Base-by-base conservation (phyloP, 2,888 invertebrate genomes). In the Volucella inflata region DNA sequence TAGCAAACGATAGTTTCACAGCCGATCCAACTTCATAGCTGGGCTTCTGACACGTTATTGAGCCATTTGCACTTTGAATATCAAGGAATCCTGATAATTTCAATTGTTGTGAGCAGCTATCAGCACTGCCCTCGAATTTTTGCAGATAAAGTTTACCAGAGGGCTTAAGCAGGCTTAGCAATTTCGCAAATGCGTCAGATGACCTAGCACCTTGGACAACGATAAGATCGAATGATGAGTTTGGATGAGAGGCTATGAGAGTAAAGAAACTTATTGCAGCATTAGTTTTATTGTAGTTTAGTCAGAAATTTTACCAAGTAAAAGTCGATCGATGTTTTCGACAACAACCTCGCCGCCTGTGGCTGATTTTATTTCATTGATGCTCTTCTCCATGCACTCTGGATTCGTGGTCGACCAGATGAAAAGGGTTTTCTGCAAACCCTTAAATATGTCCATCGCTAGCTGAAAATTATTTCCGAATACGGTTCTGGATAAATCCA, bases 1-100 rank as follows among this genome's bases (percentile, higher is more conserved):
- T 91, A 4, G 89, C 90, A 87, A 90, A 91, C 0, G 91, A 92
- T 16, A 95, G 89, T 81, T 94, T 93, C 0, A 94, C 92, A 11
- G 94, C 93, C 0, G 95, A 95, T n/a, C 95, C 95, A 30, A 94
- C 94, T 93, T 95, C 95, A 93, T 95, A 96, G 88, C 94, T 94
- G 3, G 96, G 95, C 91, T 96, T 96, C 74, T 94, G 93, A 81
- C 94, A 93, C 48, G 93, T 90, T 88, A 93, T 89, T 4, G 92
- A 87, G 4, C 87, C 88, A 51, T 88, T 88, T 50, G 91, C 91
- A 6, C 78, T 65, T 88, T 89, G 70, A 64, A 90, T 88, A 88
- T 91, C 90, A 82, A 94, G 90, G 89, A 95, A 96, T 8, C 96
- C 96, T 88, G 94, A 94, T 1, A 96, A 89, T 90, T 94, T 95